phyloP scores from a whole-genome alignment of 92 coral and sea anemone genomes.

The Paragorgia papillata region DNA sequence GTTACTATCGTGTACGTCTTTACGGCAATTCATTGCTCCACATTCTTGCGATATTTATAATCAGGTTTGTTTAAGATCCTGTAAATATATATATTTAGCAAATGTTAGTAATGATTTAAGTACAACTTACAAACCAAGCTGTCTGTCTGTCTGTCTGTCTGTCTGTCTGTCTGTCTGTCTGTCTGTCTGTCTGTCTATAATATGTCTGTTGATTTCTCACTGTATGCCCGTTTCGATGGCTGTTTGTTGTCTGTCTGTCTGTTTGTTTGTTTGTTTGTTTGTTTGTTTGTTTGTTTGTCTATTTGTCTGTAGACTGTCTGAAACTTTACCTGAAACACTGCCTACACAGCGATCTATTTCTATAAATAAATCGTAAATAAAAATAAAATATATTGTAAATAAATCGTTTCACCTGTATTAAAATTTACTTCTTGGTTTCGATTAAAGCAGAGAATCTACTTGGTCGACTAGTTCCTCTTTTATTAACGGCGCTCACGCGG shows the following conservation, averaged over 20 bases:
- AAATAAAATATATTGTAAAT: not conserved
- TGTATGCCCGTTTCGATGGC: no score
- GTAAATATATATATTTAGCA: not conserved
- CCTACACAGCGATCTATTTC: no score
- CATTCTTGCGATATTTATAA: not conserved
- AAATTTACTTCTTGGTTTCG: slow-evolving; percentile 25
- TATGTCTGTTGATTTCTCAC: no score
- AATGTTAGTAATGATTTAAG: not conserved
- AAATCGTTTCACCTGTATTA: slow-evolving; percentile 1
- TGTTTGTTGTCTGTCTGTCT: no score
- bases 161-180: no score
- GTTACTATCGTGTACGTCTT: not conserved
- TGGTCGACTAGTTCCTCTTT: slow-evolving; percentile 32
- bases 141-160: no score
- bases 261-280: no score
- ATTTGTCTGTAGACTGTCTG: no score
- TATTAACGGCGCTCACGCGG: slow-evolving; percentile 36
- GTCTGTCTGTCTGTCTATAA: no score
- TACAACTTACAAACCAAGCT: not conserved
- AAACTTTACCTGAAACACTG: no score
- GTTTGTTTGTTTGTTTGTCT: no score
- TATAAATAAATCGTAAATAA: no score
- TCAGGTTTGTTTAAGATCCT: not conserved
- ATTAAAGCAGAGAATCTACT: slow-evolving; percentile 24
- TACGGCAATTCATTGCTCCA: not conserved